Base-by-base conservation (phyloP, 1,140 invertebrate species). In the Pentalonia nigronervosa region DNA sequence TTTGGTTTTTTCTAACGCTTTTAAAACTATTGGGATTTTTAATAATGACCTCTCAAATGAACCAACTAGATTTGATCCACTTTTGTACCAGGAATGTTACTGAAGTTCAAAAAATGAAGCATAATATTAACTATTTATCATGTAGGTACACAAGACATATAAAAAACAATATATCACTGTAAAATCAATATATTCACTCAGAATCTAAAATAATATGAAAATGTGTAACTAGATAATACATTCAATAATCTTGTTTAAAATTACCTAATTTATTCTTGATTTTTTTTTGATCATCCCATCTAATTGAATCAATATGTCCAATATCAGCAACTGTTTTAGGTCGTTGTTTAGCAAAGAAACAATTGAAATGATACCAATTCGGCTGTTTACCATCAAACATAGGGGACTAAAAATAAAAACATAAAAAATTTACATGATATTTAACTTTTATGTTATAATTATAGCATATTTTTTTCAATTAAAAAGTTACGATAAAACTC, bases 341-440 rank as follows among this genome's bases (percentile, higher is more conserved):
- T 30, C 97, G 96, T 94, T 97, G 97, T 95, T 97, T 98, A 93
- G 95, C 94, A 94, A 99, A 99, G 95, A 99, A 99, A 95, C 99
- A 99, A 7, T 96, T 95, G 93, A 96, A 96, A 96, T 99, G 99
- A 95, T 97, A 98, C 99, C 99, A 99, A 94, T 97, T 97, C 4
- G 98, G 96, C 94, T 97, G 96, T 95, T 97, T 99, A 11, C 98
- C 98, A 97, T 99, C 99, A 96, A 98, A 98, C 94, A 97, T 96
- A 21, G 97, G 97, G 53, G 98, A 99, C 98, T 99, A 95, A 93
- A 96, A 96, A 94, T 47, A 90, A 94, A 94, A 91, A 81, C 93
- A 30, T 7, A 86, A 47, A 84, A 41, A 84, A 25, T 11, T 14
- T 67, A 17, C n/a, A 76, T 76, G 30, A 76, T n/a, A n/a, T 7